These are phyloP conservation scores for Drosophila asahinai DNA, from an alignment of 1,140 invertebrate genomes.

Conservation along the genomic window DNA sequence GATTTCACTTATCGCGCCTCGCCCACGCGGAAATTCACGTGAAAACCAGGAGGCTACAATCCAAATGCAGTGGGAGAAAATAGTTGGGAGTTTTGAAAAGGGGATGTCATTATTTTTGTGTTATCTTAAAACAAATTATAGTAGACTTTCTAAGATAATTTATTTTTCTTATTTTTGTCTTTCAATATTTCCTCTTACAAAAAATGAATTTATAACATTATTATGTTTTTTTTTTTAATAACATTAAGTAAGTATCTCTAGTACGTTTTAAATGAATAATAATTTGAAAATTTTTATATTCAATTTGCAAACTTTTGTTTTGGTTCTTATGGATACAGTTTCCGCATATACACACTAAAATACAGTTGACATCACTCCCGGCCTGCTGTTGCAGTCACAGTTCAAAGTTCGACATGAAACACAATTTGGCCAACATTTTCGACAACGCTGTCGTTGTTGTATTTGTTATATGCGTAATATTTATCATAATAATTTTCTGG, in stretches of 20 bases:
- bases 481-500: constrained; percentile 43
- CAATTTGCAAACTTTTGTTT: neutral
- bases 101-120: neutral
- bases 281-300: no score
- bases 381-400: constrained; percentile 22
- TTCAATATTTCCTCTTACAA: no score
- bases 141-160: no score
- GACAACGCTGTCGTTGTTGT: constrained; percentile 16
- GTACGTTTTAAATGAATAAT: no score
- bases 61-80: constrained; percentile 13
- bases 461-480: constrained; percentile 25
- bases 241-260: no score
- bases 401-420: constrained; percentile 37
- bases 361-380: constrained; percentile 7
- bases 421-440: constrained; percentile 29
- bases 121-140: no score
- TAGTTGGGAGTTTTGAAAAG: neutral
- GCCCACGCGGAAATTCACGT: constrained; percentile 59
- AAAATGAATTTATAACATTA: no score
- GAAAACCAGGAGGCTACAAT: constrained; percentile 48
- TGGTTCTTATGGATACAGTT: neutral
- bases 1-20: constrained; percentile 76
- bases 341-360: neutral
- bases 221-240: no score
- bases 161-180: no score